Evolutionary conservation across 2,797 vertebrate species (phyloP).

Genomic region (Capromys pilorides): DNA sequence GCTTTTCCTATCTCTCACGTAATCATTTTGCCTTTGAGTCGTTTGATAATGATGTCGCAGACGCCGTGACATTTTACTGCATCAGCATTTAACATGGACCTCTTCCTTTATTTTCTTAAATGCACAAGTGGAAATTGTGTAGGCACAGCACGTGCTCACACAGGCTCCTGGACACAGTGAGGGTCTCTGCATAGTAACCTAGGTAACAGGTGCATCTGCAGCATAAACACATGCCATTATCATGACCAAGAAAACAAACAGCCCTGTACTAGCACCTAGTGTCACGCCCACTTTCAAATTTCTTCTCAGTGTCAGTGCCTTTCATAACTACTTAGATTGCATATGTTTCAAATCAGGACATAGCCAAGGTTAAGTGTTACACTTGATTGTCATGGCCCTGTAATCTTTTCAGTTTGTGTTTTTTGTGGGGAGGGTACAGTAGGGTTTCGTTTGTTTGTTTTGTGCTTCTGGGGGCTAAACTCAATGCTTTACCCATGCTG

Average conservation of each 20-base stretch:
- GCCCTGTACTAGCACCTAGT: background rate
- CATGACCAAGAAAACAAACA: background rate
- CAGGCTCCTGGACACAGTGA: background rate
- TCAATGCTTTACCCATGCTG: background rate
- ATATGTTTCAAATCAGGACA: background rate
- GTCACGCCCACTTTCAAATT: background rate
- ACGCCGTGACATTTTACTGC: background rate
- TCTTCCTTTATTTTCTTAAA: background rate
- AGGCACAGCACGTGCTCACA: background rate
- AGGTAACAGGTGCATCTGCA: accelerated
- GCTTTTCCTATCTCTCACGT: background rate
- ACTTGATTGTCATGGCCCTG: background rate
- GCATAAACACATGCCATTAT: background rate
- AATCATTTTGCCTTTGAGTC: background rate
- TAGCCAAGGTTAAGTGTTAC: background rate
- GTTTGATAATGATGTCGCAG: background rate
- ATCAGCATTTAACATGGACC: background rate
- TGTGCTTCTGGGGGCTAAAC: background rate
- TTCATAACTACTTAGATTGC: background rate
- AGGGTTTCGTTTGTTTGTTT: background rate
- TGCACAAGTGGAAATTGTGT: background rate
- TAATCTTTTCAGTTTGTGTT: background rate
- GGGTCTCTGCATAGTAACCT: background rate
- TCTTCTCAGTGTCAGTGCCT: background rate
- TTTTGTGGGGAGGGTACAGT: no score